Evolutionary conservation across 2,888 invertebrate genomes (phyloP).

Genomic region (Drosophila neutralis): DNA sequence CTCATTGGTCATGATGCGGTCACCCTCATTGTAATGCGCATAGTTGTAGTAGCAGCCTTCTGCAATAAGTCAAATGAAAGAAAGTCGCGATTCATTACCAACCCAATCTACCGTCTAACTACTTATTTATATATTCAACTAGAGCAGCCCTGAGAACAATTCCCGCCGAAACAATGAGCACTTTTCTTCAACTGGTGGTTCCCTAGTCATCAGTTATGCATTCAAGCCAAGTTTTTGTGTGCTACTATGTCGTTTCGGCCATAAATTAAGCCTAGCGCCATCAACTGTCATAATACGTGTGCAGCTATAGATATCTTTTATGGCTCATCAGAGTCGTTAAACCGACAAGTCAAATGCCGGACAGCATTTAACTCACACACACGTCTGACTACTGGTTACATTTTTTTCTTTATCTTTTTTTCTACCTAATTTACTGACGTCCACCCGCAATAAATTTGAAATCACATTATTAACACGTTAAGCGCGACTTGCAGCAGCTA

Average conservation of each 20-base stretch:
- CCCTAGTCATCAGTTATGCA: conserved; percentile 59
- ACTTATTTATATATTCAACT: conserved; percentile 27
- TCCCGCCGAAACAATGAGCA: conserved; percentile 40
- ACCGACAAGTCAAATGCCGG: conserved; percentile 43
- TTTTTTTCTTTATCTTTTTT: conserved; percentile 19
- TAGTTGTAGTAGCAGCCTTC: conserved; percentile 97
- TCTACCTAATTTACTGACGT: conserved; percentile 69
- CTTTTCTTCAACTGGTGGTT: conserved; percentile 19
- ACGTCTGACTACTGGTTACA: conserved; percentile 26
- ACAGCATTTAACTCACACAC: conserved; percentile 36
- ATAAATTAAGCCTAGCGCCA: conserved; percentile 73
- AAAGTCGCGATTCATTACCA: conserved; percentile 48
- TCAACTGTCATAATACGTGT: conserved; percentile 68
- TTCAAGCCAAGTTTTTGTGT: conserved; percentile 52
- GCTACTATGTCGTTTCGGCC: conserved; percentile 66
- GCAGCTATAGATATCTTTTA: conserved; percentile 68
- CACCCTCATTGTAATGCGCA: conserved; percentile 96
- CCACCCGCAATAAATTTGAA: conserved; percentile 77
- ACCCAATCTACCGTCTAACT: conserved; percentile 9
- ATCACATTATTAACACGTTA: conserved; percentile 78
- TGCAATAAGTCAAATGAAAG: conserved; percentile 82
- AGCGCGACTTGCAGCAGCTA: conserved; percentile 58
- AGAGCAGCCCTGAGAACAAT: conserved; percentile 49
- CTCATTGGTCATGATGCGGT: conserved; percentile 96
- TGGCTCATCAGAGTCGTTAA: conserved; percentile 69